phyloP scores from a whole-genome alignment of 2,888 invertebrate species.

The Dinocampus coccinellae region DNA sequence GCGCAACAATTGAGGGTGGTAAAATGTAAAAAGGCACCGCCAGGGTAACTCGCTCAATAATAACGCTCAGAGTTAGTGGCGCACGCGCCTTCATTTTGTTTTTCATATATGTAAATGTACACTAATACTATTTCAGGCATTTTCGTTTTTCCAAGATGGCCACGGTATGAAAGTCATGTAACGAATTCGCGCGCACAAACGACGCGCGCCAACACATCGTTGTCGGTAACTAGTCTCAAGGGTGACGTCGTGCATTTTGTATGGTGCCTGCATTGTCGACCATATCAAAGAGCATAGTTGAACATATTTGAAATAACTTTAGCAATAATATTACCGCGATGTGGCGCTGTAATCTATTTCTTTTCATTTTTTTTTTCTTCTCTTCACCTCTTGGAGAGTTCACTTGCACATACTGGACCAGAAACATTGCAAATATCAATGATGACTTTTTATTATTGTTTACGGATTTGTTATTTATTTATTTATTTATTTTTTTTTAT shows the following conservation, averaged over 20 bases:
- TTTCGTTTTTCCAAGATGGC: constrained; percentile 68
- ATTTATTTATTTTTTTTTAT: background rate
- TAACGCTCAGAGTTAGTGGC: constrained; percentile 60
- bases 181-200: constrained; percentile 39
- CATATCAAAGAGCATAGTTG: background rate
- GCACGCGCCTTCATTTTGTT: constrained; percentile 70
- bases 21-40: constrained; percentile 66
- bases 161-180: background rate
- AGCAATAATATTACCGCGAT: constrained; percentile 27
- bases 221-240: constrained; percentile 56
- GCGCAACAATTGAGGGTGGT: constrained; percentile 53
- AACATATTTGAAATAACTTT: constrained; percentile 11
- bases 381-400: background rate
- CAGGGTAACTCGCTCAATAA: constrained; percentile 65
- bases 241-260: constrained; percentile 32
- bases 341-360: constrained; percentile 45
- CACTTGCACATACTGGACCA: background rate
- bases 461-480: too few relatives aligned
- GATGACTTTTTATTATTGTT: too few relatives aligned
- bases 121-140: constrained; percentile 51
- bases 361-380: constrained; percentile 28
- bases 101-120: constrained; percentile 57
- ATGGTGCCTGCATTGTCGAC: constrained; percentile 45
- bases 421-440: background rate
- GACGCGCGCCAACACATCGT: constrained; percentile 26